Base-by-base conservation (phyloP, 2,797 vertebrate species). In the Acipenser oxyrinchus region DNA sequence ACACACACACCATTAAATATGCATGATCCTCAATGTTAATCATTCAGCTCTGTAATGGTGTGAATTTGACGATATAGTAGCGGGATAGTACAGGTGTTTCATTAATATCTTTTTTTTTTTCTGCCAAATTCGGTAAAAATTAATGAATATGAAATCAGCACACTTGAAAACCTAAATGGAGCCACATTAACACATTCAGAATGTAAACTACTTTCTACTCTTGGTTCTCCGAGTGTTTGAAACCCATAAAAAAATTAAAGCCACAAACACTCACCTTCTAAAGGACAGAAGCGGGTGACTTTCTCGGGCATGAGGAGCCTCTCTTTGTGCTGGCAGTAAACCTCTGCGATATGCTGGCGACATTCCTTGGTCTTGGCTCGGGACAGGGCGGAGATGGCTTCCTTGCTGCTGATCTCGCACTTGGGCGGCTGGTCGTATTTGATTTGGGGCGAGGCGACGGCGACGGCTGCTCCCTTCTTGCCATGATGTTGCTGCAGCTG, bases 391-490 rank as follows among this genome's bases (percentile, higher is more conserved):
- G 96, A 98, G 74, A 98, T 89, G 6, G 95, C 96, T 78, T 99
- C 97, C 79, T 98, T 99, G 73, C 96, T 95, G 0, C 90, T 90
- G 77, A 99, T 94, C 80, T 98, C 97, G 2, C 97, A 99, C 80
- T 88, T 91, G 1, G 93, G 92, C 0, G 86, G 85, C 13, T 92
- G 92, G 58, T 98, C 94, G 0, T 93, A 89, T 10, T 84, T 89
- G 69, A 91, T 77, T 63, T 95, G 94, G 0, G 88, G 84, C 0
- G 92, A 82, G 8, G 82, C 73, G 3, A 65, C 76, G 0, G 80
- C 79, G 23, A n/a, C 0, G 69, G 70, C 51, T 12, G 37, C 64
- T 6, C 8, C 49, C 72, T 78, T 81, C 71, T 74, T 86, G 75
- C 62, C 76, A 2, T 79, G 83, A 64, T 86, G 90, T 70, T 85